A percentile compares a stretch with the other conserved stretches of the same genome.
phyloP scores from a whole-genome alignment of 2,113 vertebrate species.

The Hemicordylus capensis region DNA sequence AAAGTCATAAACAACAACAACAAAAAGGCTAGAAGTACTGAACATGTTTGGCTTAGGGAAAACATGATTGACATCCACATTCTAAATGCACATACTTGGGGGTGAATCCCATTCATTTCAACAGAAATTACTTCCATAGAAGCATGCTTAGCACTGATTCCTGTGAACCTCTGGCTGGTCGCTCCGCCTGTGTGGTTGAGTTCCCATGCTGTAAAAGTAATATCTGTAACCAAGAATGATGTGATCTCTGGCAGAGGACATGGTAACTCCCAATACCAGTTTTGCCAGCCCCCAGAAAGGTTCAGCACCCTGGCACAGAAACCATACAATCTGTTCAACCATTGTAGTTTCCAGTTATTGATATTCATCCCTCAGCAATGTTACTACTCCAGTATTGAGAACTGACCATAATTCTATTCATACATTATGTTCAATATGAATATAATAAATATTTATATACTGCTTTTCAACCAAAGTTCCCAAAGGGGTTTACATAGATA shows the following conservation, averaged over 20 bases:
- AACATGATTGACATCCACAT: not conserved
- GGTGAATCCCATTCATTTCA: not conserved
- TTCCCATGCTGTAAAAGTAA: not conserved
- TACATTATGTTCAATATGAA: too few species aligned
- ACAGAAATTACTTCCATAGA: not conserved
- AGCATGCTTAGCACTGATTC: not conserved
- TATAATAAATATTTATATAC: too few species aligned
- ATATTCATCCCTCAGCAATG: too few species aligned
- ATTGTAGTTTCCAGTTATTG: too few species aligned
- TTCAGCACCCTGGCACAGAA: not conserved
- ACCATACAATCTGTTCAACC: too few species aligned
- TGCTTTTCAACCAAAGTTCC: too few species aligned
- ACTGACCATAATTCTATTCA: too few species aligned
- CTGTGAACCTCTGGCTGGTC: not conserved
- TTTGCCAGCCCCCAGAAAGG: not conserved
- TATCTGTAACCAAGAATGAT: not conserved
- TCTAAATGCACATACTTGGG: not conserved
- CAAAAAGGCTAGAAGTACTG: not conserved
- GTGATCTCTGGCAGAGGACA: not conserved
- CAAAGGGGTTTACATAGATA: too few species aligned
- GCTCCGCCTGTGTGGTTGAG: not conserved
- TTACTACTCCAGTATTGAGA: too few species aligned
- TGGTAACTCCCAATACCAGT: not conserved
- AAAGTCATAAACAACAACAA: conserved; percentile 5
- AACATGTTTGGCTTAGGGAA: not conserved